Evolutionary conservation across 2,797 vertebrate species (phyloP).

Genomic region (Manis crassicaudata): DNA sequence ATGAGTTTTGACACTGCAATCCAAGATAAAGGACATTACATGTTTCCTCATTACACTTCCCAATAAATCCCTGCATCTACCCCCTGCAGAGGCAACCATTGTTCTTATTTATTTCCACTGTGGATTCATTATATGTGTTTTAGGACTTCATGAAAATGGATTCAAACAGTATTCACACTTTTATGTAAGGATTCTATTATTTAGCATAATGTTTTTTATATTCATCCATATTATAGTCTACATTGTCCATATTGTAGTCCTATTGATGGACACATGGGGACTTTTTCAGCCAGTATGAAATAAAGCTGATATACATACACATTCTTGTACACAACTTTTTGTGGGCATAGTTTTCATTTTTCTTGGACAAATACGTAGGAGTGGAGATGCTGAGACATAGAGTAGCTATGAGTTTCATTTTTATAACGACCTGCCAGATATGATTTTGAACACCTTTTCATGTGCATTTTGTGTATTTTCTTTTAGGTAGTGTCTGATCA

Average conservation of each 20-base stretch:
- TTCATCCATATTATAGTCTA: background rate
- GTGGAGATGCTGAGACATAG: background rate
- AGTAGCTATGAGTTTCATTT: background rate
- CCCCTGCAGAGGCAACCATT: background rate
- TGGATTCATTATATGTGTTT: background rate
- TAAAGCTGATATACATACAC: background rate
- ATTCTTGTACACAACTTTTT: background rate
- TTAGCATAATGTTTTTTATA: background rate
- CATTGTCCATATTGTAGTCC: background rate
- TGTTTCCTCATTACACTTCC: background rate
- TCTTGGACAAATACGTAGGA: background rate
- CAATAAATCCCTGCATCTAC: background rate
- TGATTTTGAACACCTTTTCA: background rate
- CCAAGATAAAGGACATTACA: background rate
- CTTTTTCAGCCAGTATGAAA: background rate
- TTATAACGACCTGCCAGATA: background rate
- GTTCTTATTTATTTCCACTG: background rate
- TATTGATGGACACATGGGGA: background rate
- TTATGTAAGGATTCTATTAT: background rate
- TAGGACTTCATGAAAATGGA: background rate
- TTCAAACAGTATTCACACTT: background rate
- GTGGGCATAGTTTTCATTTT: background rate
- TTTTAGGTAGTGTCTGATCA: background rate
- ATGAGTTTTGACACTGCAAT: background rate
- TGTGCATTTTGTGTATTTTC: background rate